A percentile compares a stretch with the other conserved stretches of the same genome.
phyloP scores from a whole-genome alignment of 1,140 invertebrate species.

The Drosophila nannoptera region DNA sequence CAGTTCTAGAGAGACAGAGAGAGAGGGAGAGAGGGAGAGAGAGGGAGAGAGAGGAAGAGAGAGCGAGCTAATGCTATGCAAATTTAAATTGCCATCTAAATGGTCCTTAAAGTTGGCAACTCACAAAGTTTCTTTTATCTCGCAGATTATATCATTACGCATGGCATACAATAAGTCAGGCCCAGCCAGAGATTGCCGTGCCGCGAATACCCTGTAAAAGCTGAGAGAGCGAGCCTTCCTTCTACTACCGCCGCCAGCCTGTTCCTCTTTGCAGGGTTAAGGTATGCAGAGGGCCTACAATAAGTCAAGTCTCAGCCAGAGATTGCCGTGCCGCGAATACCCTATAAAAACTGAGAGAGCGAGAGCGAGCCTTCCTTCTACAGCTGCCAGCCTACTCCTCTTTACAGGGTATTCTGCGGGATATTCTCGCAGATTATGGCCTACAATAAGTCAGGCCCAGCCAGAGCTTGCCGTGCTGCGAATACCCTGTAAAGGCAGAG shows the following conservation, averaged over 20 bases:
- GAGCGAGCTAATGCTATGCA: conserved; percentile 57
- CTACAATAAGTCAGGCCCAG: conserved; percentile 41
- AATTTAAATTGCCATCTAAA: conserved; percentile 56
- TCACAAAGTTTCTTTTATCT: conserved; percentile 38
- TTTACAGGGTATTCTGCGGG: no score
- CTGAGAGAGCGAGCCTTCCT: conserved; percentile 29
- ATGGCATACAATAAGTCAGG: conserved; percentile 47
- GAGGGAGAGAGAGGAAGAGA: background rate
- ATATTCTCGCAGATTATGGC: conserved; percentile 51
- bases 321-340: no score
- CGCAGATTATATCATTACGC: conserved; percentile 57
- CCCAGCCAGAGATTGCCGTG: background rate
- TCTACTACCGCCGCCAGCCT: no score
- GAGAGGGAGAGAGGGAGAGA: background rate
- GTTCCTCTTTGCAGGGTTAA: no score
- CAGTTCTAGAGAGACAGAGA: background rate
- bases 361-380: no score
- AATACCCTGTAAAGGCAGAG: no score
- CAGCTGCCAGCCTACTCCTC: no score
- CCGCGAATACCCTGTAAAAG: background rate
- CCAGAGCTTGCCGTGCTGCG: no score
- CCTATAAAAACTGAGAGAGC: no score
- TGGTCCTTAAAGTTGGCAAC: conserved; percentile 26
- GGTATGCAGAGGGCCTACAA: conserved; percentile 43
- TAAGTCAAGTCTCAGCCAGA: conserved; percentile 49